Evolutionary conservation across 1,140 invertebrate species (phyloP), one percentile per base, ranked within the genome.

Genomic region (Conus betulinus): DNA sequence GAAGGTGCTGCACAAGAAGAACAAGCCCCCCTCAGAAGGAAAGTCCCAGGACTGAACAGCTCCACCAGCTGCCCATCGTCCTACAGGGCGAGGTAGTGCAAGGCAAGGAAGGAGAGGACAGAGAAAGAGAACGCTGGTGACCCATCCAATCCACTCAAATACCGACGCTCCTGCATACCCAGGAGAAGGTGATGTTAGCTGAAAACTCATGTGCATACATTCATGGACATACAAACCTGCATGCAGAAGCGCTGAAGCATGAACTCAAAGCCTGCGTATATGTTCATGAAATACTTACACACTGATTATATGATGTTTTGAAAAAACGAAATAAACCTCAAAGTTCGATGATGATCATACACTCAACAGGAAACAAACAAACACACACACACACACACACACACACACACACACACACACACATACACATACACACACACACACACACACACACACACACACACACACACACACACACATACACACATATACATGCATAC

Each of bases 1-100:
- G 94, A 94, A 95, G 90, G 95, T 97, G 84, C 90, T 96, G 17
- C 95, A 95, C 52, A 96, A 96, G 91, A 95, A 96, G 91, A 96
- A 96, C 91, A 91, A 88, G 23, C 78, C 25, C 7, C 78, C 85
- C 0, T 76, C 83, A 39, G 39, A 39, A 53, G 55, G 78, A 57
- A 55, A 82, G 39, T 15, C 55, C 11, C 6, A 60, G 5, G 17
- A 52, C 3, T 39, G 3, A 39, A 39, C 39, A 0, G 0, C 13
- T 78, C 17, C 63, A 63, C 60, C 39, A 39, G n/a, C 39, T 39
- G 39, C 39, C 39, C 39, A 0, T 3, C 39, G 39, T 39, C 39
- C 39, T 39, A 3, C 0, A 39, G 39, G 3, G 39, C 3, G 39
- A 3, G 39, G 39, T 3, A 39, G 39, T 63, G 60, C 39, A 3